Percentiles rank a stretch among this genome's conserved stretches.
Evolutionary conservation across 2,797 vertebrate species (phyloP).

Genomic region (Epinephelus coioides): DNA sequence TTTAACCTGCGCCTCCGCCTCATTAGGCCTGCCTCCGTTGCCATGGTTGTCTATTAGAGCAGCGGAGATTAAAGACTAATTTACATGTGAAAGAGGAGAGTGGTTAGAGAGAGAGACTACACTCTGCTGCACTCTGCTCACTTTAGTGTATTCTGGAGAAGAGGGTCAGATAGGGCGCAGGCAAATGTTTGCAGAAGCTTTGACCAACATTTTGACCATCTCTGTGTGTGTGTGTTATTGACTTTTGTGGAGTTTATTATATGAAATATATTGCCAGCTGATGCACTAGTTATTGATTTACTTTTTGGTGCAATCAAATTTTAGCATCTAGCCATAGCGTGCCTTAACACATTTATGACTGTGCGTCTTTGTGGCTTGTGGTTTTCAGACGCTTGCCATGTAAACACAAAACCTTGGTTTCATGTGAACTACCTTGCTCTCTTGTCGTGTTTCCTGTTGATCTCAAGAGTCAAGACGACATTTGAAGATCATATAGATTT

Average conservation of each 20-base stretch:
- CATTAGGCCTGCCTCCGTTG: conserved; percentile 88
- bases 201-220: conserved; percentile 60
- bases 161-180: conserved; percentile 65
- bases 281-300: conserved; percentile 1
- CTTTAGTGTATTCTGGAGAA: conserved; percentile 62
- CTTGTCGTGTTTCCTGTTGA: conserved; percentile 48
- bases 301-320: conserved; percentile 2
- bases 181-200: conserved; percentile 72
- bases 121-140: conserved; percentile 48
- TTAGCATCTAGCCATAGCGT: not conserved
- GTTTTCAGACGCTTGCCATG: conserved; percentile 32
- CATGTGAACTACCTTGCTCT: conserved; percentile 35
- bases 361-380: conserved; percentile 52
- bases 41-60: conserved; percentile 89
- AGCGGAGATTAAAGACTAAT: conserved; percentile 87
- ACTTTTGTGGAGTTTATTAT: no score
- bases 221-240: conserved; percentile 25
- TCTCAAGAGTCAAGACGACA: conserved; percentile 12
- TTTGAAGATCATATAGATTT: no score
- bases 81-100: conserved; percentile 86
- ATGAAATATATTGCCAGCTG: not conserved
- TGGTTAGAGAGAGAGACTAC: conserved; percentile 45
- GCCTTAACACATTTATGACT: not conserved
- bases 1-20: conserved; percentile 86
- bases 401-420: conserved; percentile 18